Conservation (phyloP, 2,888 invertebrate genomes). For the Tinea trinotella region DNA sequence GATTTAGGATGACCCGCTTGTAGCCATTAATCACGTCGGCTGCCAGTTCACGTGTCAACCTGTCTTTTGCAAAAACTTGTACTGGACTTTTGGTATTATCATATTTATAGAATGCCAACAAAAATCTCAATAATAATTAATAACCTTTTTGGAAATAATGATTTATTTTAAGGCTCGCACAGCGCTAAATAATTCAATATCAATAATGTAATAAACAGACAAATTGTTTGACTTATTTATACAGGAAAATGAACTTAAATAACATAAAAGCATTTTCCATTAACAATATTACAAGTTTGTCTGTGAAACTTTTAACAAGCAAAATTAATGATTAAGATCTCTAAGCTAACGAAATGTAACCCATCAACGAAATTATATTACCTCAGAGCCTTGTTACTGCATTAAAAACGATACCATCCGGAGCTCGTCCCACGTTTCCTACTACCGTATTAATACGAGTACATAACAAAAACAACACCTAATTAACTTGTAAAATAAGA, state of each 20-base stretch:
- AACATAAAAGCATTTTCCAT: constrained; percentile 1
- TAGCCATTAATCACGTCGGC: constrained; percentile 46
- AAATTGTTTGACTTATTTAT: neutral
- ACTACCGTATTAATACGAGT: neutral
- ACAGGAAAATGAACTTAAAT: constrained; percentile 4
- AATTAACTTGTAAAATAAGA: constrained; percentile 51
- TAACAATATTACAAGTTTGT: constrained; percentile 10
- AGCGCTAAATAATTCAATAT: too few species aligned
- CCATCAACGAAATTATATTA: constrained; percentile 4
- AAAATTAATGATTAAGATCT: constrained; percentile 9
- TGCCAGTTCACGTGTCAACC: constrained; percentile 47
- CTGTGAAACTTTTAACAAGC: constrained; percentile 1
- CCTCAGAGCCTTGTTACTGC: constrained; percentile 5
- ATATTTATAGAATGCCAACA: neutral
- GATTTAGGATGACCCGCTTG: constrained; percentile 44
- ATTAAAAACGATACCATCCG: constrained; percentile 10
- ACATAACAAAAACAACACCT: constrained; percentile 24
- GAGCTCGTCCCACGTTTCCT: neutral
- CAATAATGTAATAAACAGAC: neutral
- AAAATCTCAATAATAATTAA: neutral
- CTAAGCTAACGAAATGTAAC: constrained; percentile 8
- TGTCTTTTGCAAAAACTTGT: constrained; percentile 25
- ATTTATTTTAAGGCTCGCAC: too few species aligned
- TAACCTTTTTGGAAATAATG: neutral
- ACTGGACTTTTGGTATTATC: constrained; percentile 4